Conservation (phyloP, 2,888 invertebrate genomes). For the Margaritifera margaritifera region DNA sequence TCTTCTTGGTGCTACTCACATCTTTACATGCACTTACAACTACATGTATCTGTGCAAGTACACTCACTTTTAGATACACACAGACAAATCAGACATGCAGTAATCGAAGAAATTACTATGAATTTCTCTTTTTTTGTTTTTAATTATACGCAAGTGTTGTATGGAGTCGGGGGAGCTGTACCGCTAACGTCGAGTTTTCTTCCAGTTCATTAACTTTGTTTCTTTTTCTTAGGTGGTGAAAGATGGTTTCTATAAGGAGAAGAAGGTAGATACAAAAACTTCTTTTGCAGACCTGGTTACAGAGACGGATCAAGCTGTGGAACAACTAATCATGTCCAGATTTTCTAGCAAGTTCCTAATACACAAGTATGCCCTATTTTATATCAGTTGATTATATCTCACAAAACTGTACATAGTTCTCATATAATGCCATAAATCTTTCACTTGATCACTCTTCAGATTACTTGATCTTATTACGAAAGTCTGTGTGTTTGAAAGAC, state of each 20-base stretch:
- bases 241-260: conserved; percentile 74
- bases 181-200: too few relatives aligned
- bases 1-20: too few relatives aligned
- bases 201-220: background rate
- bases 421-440: background rate
- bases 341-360: conserved; percentile 71
- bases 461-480: background rate
- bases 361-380: conserved; percentile 70
- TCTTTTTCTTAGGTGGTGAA: conserved; percentile 77
- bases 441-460: background rate
- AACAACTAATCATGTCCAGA: conserved; percentile 84
- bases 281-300: conserved; percentile 92
- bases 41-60: too few relatives aligned
- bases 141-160: too few relatives aligned
- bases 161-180: too few relatives aligned
- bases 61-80: too few relatives aligned
- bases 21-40: too few relatives aligned
- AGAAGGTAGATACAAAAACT: conserved; percentile 80
- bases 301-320: conserved; percentile 94
- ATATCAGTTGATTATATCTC: background rate
- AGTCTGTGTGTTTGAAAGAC: background rate
- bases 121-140: too few relatives aligned
- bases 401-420: background rate
- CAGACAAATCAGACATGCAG: too few relatives aligned
- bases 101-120: too few relatives aligned